phyloP scores from a whole-genome alignment of 2,113 vertebrate species.

The Erythrolamprus reginae region DNA sequence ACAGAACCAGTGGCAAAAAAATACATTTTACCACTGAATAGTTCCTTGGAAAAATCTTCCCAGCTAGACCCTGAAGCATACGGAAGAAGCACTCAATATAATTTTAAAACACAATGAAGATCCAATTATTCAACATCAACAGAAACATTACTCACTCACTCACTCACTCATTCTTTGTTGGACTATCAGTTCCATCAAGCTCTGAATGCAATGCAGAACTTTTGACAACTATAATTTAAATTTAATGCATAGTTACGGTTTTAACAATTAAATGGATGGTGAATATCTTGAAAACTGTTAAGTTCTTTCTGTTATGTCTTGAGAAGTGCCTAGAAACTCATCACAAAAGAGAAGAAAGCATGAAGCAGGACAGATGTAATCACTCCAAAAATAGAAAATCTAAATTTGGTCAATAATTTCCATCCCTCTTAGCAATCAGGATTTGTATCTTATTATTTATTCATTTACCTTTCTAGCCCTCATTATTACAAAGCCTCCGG shows the following conservation, averaged over 20 bases:
- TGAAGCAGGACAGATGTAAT: slow-evolving; percentile 50
- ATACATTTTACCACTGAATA: neutral
- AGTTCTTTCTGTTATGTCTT: slow-evolving; percentile 36
- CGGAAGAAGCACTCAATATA: neutral
- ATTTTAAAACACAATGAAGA: slow-evolving; percentile 32
- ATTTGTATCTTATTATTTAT: slow-evolving; percentile 32
- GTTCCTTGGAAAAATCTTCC: slow-evolving; percentile 24
- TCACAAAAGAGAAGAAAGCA: slow-evolving; percentile 44
- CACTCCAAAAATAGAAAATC: slow-evolving; percentile 45
- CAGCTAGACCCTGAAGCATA: slow-evolving; percentile 3
- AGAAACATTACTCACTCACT: neutral
- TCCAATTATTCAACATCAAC: slow-evolving; percentile 9
- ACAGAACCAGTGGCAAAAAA: no score
- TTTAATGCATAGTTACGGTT: slow-evolving; percentile 39
- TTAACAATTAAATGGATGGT: slow-evolving; percentile 53
- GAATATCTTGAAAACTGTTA: slow-evolving; percentile 46
- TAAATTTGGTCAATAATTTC: slow-evolving; percentile 56
- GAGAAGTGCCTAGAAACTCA: slow-evolving; percentile 38
- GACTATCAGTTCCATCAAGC: slow-evolving; percentile 28
- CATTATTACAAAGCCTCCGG: neutral
- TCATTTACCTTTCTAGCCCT: slow-evolving; percentile 1
- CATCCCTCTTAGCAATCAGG: slow-evolving; percentile 41
- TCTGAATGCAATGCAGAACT: slow-evolving; percentile 39
- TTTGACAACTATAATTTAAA: slow-evolving; percentile 29
- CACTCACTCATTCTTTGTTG: slow-evolving; percentile 32